Percentiles rank a stretch among this genome's conserved stretches.
phyloP scores from a whole-genome alignment of 2,113 vertebrate species.

The Neodontobutis hainanensis region DNA sequence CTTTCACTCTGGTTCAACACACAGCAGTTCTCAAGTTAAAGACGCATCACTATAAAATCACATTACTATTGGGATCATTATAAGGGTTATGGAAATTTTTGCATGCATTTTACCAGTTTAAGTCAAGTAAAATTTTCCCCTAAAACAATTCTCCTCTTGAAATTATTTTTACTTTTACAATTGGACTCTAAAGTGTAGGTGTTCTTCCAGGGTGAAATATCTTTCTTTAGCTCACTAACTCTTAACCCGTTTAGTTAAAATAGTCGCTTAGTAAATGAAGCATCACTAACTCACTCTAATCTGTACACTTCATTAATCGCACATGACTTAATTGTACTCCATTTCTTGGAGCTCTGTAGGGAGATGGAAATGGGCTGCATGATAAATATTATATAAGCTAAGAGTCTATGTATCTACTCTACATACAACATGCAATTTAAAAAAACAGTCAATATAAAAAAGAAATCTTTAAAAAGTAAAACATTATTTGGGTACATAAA shows the following conservation, averaged over 20 bases:
- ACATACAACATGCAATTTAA: too few relatives aligned
- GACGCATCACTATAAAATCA: too few relatives aligned
- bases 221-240: constrained; percentile 61
- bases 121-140: neutral
- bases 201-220: constrained; percentile 61
- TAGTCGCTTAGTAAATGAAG: constrained; percentile 8
- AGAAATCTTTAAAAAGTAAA: too few relatives aligned
- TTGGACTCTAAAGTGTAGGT: constrained; percentile 9
- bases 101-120: too few relatives aligned
- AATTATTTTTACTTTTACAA: too few relatives aligned
- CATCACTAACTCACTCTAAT: constrained; percentile 1
- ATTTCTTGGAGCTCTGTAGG: constrained; percentile 1
- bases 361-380: neutral
- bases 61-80: too few relatives aligned
- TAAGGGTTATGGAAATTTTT: too few relatives aligned
- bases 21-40: too few relatives aligned
- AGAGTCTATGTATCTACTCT: neutral
- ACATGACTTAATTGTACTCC: constrained; percentile 8
- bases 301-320: constrained; percentile 34
- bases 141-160: neutral
- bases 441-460: too few relatives aligned
- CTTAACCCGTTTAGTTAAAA: constrained; percentile 38
- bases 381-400: neutral
- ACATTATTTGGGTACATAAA: too few relatives aligned
- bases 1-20: constrained; percentile 51